These are phyloP conservation scores for Petrocephalus zakoni DNA, from an alignment of 2,113 vertebrate species.

Conservation along the genomic window DNA sequence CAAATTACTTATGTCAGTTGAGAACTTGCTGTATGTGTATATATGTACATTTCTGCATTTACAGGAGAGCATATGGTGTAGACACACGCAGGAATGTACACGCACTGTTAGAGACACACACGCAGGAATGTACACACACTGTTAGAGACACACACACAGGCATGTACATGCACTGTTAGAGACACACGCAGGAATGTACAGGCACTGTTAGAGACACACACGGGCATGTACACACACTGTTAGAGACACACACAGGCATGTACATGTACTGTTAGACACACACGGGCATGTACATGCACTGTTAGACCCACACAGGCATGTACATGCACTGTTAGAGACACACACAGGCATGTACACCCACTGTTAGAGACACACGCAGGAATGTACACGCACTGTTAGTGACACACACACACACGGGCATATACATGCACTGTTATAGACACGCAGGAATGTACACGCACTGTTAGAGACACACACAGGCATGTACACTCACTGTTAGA, in stretches of 20 bases:
- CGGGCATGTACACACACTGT: not conserved
- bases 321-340: not conserved
- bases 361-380: too few relatives aligned
- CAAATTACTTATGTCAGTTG: not conserved
- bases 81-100: not conserved
- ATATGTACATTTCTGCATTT: not conserved
- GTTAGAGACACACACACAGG: not conserved
- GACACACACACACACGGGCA: not conserved
- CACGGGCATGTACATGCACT: not conserved
- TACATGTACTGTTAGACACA: not conserved
- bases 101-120: too few relatives aligned
- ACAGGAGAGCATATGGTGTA: not conserved
- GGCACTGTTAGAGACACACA: not conserved
- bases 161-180: not conserved
- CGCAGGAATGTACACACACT: not conserved
- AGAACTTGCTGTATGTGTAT: not conserved
- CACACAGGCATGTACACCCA: too few relatives aligned
- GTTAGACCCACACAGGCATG: not conserved
- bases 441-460: not conserved
- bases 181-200: not conserved
- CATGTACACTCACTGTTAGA: not conserved
- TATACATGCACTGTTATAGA: not conserved
- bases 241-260: not conserved
- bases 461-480: not conserved
- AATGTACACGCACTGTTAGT: too few relatives aligned